Evolutionary conservation across 2,888 invertebrate species (phyloP), one percentile per base, ranked within the genome.

Genomic region (Limenitis camilla): DNA sequence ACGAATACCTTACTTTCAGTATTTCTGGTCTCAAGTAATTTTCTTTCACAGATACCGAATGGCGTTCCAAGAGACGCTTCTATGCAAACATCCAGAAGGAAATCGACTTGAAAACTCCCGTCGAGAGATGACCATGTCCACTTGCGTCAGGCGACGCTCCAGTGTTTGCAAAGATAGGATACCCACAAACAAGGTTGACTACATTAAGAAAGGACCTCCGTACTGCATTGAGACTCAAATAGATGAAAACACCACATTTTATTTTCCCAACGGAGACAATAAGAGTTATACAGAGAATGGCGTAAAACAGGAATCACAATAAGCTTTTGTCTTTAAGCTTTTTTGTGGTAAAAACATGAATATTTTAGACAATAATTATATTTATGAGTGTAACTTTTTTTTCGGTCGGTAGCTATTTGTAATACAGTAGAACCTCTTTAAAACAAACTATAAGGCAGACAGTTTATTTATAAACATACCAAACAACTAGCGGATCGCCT

Each of bases 61-160:
- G 43, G 95, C 95, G 0, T 95, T 95, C 68, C 91, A 90, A 61
- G 91, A 93, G 69, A 92, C 93, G 0, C 81, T 94, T 56, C 91
- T 92, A 54, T 91, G 93, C 58, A 79, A 82, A 11, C 77, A 74
- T 0, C 87, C 66, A 7, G 58, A 76, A 7, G 87, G 85, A 48
- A 83, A 87, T 60, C 82, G 83, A 47, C 68, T 86, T 41, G 90
- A 90, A 48, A 83, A 88, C 64, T 87, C 90, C 5, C 81, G 89
- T 35, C 86, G 91, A 31, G 84, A 89, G 40, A 88, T 88, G 29
- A 73, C 84, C 0, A 65, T 78, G 19, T 72, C 69, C 1, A 70
- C 59, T 5, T 55, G 40, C 33, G 44, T 52, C 8, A 53, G 55
- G 5, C 49, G 51, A 4, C 51, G 39, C 8, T 68, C 71, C n/a